phyloP scores from a whole-genome alignment of 2,797 vertebrate species.

The Agapornis canus region DNA sequence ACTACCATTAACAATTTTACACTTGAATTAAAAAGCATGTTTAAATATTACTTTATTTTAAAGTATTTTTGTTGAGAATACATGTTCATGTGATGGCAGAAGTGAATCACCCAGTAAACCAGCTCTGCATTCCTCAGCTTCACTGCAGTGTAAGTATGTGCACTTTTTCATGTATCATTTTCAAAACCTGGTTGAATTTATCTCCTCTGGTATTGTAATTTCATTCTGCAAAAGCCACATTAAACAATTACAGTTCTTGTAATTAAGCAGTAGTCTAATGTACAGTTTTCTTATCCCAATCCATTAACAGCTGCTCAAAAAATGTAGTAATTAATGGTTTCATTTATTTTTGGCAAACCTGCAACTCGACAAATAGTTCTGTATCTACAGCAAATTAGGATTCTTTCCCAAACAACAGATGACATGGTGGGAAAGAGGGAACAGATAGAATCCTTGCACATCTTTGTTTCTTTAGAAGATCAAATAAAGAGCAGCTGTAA shows the following conservation, averaged over 20 bases:
- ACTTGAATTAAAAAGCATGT: background rate
- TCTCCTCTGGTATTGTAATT: constrained; percentile 48
- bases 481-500: constrained; percentile 74
- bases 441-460: constrained; percentile 53
- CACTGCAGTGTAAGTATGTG: background rate
- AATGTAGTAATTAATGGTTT: constrained; percentile 84
- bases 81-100: background rate
- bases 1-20: constrained; percentile 19
- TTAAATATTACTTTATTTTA: constrained; percentile 2
- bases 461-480: constrained; percentile 73
- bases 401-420: constrained; percentile 79
- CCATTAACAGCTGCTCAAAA: constrained; percentile 84
- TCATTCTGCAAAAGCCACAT: constrained; percentile 66
- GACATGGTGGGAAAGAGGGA: constrained; percentile 66
- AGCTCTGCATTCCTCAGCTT: background rate
- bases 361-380: constrained; percentile 78
- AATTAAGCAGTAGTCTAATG: constrained; percentile 75
- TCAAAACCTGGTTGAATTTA: constrained; percentile 42
- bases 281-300: constrained; percentile 72
- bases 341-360: constrained; percentile 84
- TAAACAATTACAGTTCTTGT: constrained; percentile 62
- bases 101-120: background rate
- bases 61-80: constrained; percentile 9
- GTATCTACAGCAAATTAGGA: constrained; percentile 83
- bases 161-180: background rate